Evolutionary conservation across 2,888 invertebrate species (phyloP).

Genomic region (Myathropa florea): DNA sequence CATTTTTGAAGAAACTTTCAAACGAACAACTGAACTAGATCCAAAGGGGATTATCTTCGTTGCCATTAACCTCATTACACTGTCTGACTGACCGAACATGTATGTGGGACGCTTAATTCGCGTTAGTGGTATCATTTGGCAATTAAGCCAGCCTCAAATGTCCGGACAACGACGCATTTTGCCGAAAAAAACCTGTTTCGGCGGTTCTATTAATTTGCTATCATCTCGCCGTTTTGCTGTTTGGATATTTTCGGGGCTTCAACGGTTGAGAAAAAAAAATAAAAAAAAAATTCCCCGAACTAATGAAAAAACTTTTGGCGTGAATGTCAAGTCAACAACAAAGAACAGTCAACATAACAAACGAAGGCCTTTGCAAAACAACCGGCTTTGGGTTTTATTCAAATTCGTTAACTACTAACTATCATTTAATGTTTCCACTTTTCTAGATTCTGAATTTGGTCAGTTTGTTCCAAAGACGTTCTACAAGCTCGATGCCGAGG

Average conservation of each 20-base stretch:
- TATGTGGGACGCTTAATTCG: not conserved
- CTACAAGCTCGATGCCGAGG: constrained; percentile 77
- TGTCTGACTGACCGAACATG: not conserved
- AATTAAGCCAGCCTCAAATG: constrained; percentile 14
- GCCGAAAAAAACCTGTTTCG: constrained; percentile 35
- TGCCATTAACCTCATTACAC: constrained; percentile 37
- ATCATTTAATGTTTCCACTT: not conserved
- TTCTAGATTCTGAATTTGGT: constrained; percentile 73
- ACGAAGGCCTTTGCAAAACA: not conserved
- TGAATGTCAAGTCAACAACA: constrained; percentile 1
- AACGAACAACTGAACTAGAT: constrained; percentile 2
- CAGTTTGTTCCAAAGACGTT: constrained; percentile 77
- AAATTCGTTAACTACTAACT: not conserved
- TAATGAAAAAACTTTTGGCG: not conserved
- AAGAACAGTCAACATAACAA: constrained; percentile 3
- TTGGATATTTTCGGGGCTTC: not conserved
- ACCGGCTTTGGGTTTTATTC: not conserved
- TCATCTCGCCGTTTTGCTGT: not conserved
- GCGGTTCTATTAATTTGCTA: not conserved
- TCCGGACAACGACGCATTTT: not conserved
- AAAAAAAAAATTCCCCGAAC: not conserved
- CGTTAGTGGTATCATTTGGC: not conserved
- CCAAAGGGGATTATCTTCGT: constrained; percentile 1
- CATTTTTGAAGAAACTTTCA: not conserved
- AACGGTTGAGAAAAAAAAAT: not conserved